Evolutionary conservation across 2,888 invertebrate species (phyloP), one percentile per base, ranked within the genome.

Genomic region (Ichneumon xanthorius): DNA sequence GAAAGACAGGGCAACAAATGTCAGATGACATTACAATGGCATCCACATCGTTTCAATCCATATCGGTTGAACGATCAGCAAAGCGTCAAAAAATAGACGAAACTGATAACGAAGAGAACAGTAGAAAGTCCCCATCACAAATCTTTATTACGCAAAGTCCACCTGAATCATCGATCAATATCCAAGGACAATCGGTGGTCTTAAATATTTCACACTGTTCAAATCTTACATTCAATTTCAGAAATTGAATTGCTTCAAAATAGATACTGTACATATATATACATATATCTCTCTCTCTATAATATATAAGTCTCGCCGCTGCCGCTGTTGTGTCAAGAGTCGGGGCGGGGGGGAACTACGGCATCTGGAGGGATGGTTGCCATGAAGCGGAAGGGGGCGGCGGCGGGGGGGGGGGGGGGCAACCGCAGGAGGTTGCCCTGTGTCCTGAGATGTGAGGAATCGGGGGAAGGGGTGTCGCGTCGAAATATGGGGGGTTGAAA

Each of bases 21-120:
- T 58, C 26, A 65, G 65, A 65, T 65, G 76, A 48, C 37, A 65
- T 76, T 19, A 40, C 75, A 40, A 48, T 63, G 63, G 63, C 75
- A n/a, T 75, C 63, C 26, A 63, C 63, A 65, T 76, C 76, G 58
- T 58, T 76, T 9, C 16, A 65, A 76, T 40, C 63, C 16, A 6
- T 76, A 19, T 48, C 22, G 22, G 26, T 76, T 48, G 40, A 61
- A n/a, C 63, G 33, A 76, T 63, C 40, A 61, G 30, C 45, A n/a
- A 30, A 76, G 40, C 76, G 63, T 76, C 76, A 65, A 53, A 48
- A 48, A 48, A 16, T 48, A 16, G 45, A 48, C 4, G 45, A 48
- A 48, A 16, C 45, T 48, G 14, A 48, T 16, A 48, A 14, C 4
- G 45, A 48, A 48, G 45, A 48, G 14, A 48, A 4, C 45, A 48